Evolutionary conservation across 23 tunicate species (phyloP), one percentile per base, ranked within the genome.

Genomic region (Botrylloides violaceus): DNA sequence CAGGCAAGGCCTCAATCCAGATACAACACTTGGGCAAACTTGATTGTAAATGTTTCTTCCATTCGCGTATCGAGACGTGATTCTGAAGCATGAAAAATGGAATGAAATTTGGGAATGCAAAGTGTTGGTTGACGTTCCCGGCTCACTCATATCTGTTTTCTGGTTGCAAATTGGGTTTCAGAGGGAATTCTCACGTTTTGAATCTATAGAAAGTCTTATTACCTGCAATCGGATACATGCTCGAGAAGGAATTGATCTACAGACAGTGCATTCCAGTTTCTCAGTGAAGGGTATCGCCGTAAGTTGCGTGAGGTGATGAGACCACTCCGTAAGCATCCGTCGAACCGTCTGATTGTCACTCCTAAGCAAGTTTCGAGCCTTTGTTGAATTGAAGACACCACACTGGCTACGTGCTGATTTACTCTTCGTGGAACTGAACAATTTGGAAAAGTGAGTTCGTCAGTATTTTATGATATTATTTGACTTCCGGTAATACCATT

Each of bases 181-280:
- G n/a, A n/a, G n/a, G n/a, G n/a, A n/a, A n/a, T n/a, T n/a, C n/a
- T n/a, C n/a, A n/a, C n/a, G n/a, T n/a, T n/a, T n/a, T n/a, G n/a
- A n/a, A n/a, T n/a, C n/a, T n/a, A n/a, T n/a, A n/a, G n/a, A n/a
- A n/a, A n/a, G n/a, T n/a, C n/a, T 47, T 18, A 47, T 19, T 63
- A 63, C 70, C 70, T 63, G 70, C 70, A 63, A 4, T 25, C 36
- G 3, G 70, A 12, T 27, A 27, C 32, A 34, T 63, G 70, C 19
- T 63, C 35, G 4, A 3, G 3, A 3, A 63, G 34, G 29, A 63
- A 63, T 3, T 63, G 23, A 63, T 63, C 70, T 4, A 63, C 33
- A 23, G 70, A 63, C 36, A 7, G 20, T 34, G 32, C 35, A 28
- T 63, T 31, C 18, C 33, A 63, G 3, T 4, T 33, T 31, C 33